Conservation (phyloP, 2,113 vertebrate species). For the Phylloscopus trochilus region DNA sequence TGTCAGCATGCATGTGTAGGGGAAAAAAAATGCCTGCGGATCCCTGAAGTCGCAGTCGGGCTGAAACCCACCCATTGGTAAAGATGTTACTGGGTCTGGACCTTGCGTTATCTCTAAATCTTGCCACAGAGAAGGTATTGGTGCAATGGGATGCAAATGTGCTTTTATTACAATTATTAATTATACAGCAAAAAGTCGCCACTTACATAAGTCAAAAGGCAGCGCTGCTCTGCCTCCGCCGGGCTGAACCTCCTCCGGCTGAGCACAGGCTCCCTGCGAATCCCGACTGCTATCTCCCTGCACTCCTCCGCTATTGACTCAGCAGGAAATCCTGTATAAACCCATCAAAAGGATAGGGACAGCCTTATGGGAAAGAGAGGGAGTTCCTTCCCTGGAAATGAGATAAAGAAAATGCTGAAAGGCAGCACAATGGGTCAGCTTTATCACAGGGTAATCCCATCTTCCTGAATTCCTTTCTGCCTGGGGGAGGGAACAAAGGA, state of each 20-base stretch:
- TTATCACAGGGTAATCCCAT: background rate
- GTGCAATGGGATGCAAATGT: background rate
- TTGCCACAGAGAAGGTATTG: background rate
- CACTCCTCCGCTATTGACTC: background rate
- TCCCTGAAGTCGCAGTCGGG: background rate
- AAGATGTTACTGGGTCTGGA: background rate
- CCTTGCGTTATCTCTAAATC: background rate
- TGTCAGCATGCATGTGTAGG: background rate
- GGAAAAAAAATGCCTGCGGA: background rate
- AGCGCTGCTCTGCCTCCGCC: background rate
- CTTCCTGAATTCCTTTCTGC: background rate
- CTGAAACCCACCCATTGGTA: too few species aligned
- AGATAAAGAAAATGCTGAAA: background rate
- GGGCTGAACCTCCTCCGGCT: background rate
- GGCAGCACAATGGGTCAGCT: background rate
- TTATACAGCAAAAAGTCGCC: background rate
- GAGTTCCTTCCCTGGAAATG: background rate
- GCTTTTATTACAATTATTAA: slow-evolving; percentile 19
- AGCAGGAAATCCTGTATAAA: slow-evolving; percentile 24
- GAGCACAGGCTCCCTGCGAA: slow-evolving; percentile 1
- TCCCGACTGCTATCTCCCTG: background rate
- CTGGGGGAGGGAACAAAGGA: background rate
- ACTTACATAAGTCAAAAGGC: slow-evolving; percentile 8
- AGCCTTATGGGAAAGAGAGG: background rate
- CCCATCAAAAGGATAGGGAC: background rate